Conservation (phyloP, 2,888 invertebrate species). For the Drosophila algonquin region DNA sequence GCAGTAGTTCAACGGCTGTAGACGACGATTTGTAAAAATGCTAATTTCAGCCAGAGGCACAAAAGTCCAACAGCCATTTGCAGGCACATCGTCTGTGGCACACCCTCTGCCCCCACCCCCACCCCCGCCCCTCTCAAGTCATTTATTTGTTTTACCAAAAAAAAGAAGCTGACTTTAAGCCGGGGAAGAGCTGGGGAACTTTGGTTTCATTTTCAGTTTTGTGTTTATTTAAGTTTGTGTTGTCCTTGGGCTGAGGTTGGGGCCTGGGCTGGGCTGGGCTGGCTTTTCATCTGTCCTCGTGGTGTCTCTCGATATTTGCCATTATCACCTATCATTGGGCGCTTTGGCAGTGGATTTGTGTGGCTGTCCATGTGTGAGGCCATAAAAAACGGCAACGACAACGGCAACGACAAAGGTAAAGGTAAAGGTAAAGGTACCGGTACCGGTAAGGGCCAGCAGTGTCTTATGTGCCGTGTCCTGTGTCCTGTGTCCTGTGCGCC, state of each 20-base stretch:
- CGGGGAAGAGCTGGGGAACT: conserved; percentile 5
- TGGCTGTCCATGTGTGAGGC: conserved; percentile 45
- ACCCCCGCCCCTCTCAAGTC: not conserved
- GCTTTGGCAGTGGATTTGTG: conserved; percentile 75
- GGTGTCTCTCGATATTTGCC: conserved; percentile 64
- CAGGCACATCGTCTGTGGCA: conserved; percentile 19
- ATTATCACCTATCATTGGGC: conserved; percentile 81
- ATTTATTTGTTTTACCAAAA: conserved; percentile 28
- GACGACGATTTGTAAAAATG: conserved; percentile 72
- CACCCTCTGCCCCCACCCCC: not conserved
- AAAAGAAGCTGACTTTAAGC: conserved; percentile 33
- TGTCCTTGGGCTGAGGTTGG: conserved; percentile 5
- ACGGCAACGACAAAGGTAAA: conserved; percentile 6
- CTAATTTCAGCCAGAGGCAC: conserved; percentile 54
- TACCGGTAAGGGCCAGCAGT: conserved; percentile 9
- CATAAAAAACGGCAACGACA: conserved; percentile 66
- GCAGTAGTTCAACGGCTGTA: conserved; percentile 53
- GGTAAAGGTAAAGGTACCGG: too few species aligned
- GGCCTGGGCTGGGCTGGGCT: too few species aligned
- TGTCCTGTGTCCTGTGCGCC: conserved; percentile 10
- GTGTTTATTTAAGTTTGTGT: conserved; percentile 15
- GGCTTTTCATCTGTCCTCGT: conserved; percentile 32
- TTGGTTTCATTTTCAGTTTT: conserved; percentile 3
- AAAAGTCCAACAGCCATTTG: conserved; percentile 37
- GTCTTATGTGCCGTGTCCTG: conserved; percentile 15